Conservation (phyloP, 2,797 vertebrate genomes). For the Xyrichtys novacula region DNA sequence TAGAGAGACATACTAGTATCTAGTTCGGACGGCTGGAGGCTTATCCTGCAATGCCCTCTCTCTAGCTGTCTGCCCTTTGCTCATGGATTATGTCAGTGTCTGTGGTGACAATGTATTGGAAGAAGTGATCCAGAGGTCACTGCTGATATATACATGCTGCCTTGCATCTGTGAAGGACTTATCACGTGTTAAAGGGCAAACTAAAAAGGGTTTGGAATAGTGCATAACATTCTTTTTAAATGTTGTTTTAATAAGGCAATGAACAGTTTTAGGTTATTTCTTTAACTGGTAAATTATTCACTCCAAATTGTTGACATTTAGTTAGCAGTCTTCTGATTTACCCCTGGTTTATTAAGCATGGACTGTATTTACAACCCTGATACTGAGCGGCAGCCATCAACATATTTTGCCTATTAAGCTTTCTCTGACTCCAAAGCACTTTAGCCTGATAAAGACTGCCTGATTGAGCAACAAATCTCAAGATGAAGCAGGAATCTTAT, state of each 20-base stretch:
- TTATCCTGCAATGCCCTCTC: constrained; percentile 3
- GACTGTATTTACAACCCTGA: constrained; percentile 42
- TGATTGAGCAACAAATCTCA: constrained; percentile 59
- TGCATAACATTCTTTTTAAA: not conserved
- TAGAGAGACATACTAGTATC: constrained; percentile 11
- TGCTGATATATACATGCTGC: constrained; percentile 47
- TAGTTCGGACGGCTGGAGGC: constrained; percentile 5
- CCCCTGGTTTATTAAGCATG: not conserved
- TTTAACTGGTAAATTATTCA: not conserved
- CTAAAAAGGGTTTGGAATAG: not conserved
- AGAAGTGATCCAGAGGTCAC: constrained; percentile 67
- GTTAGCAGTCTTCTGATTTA: constrained; percentile 5
- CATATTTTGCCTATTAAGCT: constrained; percentile 50
- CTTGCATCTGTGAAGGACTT: constrained; percentile 3
- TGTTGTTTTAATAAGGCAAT: too few relatives aligned
- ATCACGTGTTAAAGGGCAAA: not conserved
- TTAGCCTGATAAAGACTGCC: constrained; percentile 65
- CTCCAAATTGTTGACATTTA: not conserved
- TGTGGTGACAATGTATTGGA: constrained; percentile 55
- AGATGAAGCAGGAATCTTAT: constrained; percentile 70
- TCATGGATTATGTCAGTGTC: constrained; percentile 49
- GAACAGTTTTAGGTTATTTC: too few relatives aligned
- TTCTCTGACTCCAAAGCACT: constrained; percentile 43
- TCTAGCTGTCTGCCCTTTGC: constrained; percentile 50
- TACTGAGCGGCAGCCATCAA: constrained; percentile 34